phyloP scores from a whole-genome alignment of 1,140 invertebrate species.

The Drosophila bifasciata region DNA sequence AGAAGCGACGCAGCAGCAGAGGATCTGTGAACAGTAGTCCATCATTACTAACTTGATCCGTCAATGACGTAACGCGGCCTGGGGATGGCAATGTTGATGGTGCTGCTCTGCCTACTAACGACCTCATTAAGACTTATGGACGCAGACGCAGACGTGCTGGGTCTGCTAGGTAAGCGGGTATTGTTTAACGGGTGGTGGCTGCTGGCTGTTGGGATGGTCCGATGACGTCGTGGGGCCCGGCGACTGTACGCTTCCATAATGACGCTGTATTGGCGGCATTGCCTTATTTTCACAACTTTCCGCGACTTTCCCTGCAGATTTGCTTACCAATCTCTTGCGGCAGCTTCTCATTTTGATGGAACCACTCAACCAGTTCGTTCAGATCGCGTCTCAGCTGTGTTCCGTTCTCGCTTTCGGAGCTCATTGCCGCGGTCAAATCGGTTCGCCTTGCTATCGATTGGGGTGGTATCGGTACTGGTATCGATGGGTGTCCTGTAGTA shows the following conservation, averaged over 20 bases:
- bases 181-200: not conserved
- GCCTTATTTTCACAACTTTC: no score
- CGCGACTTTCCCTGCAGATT: no score
- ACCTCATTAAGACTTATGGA: slow-evolving; percentile 57
- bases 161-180: slow-evolving; percentile 4
- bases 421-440: slow-evolving; percentile 41
- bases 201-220: slow-evolving; percentile 9
- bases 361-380: slow-evolving; percentile 67
- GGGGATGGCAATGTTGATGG: slow-evolving; percentile 29
- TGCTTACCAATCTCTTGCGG: slow-evolving; percentile 76
- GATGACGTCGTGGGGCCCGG: not conserved
- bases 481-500: slow-evolving; percentile 26
- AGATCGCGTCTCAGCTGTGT: slow-evolving; percentile 58
- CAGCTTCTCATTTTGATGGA: slow-evolving; percentile 67
- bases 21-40: slow-evolving; percentile 50
- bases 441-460: slow-evolving; percentile 28
- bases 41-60: slow-evolving; percentile 18
- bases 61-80: slow-evolving; percentile 55
- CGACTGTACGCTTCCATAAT: not conserved
- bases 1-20: slow-evolving; percentile 73
- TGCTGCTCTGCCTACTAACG: slow-evolving; percentile 59
- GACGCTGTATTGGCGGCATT: not conserved
- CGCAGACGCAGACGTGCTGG: no score
- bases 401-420: slow-evolving; percentile 19
- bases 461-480: slow-evolving; percentile 6